Evolutionary conservation across 1,140 invertebrate genomes (phyloP), one percentile per base, ranked within the genome.

Genomic region (Leucophenga varia): DNA sequence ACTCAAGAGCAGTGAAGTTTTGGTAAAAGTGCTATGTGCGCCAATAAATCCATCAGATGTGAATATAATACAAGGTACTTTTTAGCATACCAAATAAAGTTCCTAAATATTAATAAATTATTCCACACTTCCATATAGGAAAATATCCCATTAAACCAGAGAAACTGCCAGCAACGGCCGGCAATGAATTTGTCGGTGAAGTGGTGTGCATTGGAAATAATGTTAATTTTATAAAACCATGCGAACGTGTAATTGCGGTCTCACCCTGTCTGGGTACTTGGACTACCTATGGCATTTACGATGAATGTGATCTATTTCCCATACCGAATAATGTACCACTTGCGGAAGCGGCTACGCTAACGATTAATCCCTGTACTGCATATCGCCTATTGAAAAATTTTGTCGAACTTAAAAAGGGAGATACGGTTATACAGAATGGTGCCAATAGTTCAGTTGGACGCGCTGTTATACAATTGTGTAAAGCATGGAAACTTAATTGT

Each of bases 31-130:
- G 86, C 54, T 95, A 30, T 86, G 92, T 34, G 82, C 93, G 9
- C 90, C 95, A 12, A 84, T 98, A 3, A 97, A 98, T 78, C 95
- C 95, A 21, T 92, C 95, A 12, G 96, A 98, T 75, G 93, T 98
- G 19, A 98, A 98, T 72, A 94, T 88, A 39, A 92, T 98, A 59
- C 92, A 97, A 81, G 95, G 84, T 14, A n/a, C n/a, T n/a, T n/a
- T n/a, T n/a, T n/a, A n/a, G n/a, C n/a, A n/a, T n/a, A n/a, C n/a
- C n/a, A n/a, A n/a, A n/a, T n/a, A n/a, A n/a, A n/a, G n/a, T n/a
- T n/a, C n/a, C n/a, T n/a, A n/a, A n/a, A n/a, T n/a, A n/a, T n/a
- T n/a, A n/a, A n/a, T n/a, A n/a, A n/a, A n/a, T n/a, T n/a, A n/a
- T n/a, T n/a, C n/a, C n/a, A n/a, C n/a, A n/a, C n/a, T n/a, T n/a